Evolutionary conservation across 1,140 invertebrate species (phyloP), one percentile per base, ranked within the genome.

Genomic region (Diachasmimorpha longicaudata): DNA sequence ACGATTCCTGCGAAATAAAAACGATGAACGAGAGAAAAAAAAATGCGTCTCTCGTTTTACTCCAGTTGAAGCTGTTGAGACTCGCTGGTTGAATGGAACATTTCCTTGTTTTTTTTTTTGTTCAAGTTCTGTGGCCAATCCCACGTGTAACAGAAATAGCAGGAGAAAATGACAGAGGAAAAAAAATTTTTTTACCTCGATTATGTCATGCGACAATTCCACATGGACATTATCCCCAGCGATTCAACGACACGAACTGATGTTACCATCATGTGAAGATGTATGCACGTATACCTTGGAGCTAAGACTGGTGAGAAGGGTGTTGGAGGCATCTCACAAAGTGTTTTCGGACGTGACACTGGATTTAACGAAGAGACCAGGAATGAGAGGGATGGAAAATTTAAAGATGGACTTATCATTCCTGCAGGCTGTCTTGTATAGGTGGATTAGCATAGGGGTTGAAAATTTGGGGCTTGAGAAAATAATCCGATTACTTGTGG

Each of bases 51-150:
- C 46, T 63, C 58, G 58, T 63, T 63, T 31, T 63, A 63, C 58
- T 25, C 58, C 58, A 23, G 58, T 63, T 52, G 31, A 63, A 63
- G 58, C 58, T 63, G 58, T 63, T 63, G 58, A 63, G 58, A 31
- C 58, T 23, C 58, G 1, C 19, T 55, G 58, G 19, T 63, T 63
- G 14, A 63, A 63, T 63, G 58, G 58, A 31, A 25, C 58, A 23
- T 63, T 63, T 63, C 58, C 23, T 25, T 25, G 23, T 31, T 6
- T 63, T 6, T 63, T 11, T 63, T 31, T 63, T 63, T 25, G 10
- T 63, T 19, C 4, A 25, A 13, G 23, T 25, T 25, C 21, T 19
- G 14, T 14, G 31, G 58, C 58, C 58, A 63, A 63, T 63, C 19
- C 58, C 58, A 63, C 58, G 58, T 25, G 23, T 25, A 63, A 23